Base-by-base conservation (phyloP, 2,797 vertebrate genomes). In the Crenuchus spilurus region DNA sequence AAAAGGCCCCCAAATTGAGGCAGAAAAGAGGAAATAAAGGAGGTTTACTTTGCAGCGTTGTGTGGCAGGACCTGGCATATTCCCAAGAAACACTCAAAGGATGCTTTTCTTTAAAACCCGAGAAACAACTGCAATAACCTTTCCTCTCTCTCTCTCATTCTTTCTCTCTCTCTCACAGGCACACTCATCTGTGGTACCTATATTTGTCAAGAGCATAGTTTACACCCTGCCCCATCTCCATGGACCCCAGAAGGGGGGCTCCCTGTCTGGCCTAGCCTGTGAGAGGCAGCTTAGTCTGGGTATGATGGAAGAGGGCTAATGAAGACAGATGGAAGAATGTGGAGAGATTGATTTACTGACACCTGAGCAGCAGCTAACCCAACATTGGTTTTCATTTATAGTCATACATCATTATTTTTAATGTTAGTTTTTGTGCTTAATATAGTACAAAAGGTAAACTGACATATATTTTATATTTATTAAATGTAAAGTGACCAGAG, bases 161-260 rank as follows among this genome's bases (percentile, higher is more conserved):
- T 57, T 18, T 41, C 11, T 8, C 77, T 82, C 39, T 30, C 58
- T 20, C 39, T 77, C 71, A 77, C 85, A 75, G 84, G 72, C 82
- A 72, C 84, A 78, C 76, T 87, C 84, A 86, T 69, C 46, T 68
- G 86, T 86, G 76, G 84, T 6, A 24, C 61, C 67, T 85, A 80
- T 87, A 81, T 91, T 91, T 91, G 90, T 90, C 75, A 82, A 88
- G 88, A 84, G 82, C 80, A 72, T 77, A 84, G 86, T 89, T 88
- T 83, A 63, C 63, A 65, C 83, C 67, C 84, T 88, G 85, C 80
- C 77, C 77, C 3, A 89, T 91, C 78, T 78, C 88, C 85, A 84
- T 89, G 88, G 90, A 84, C 88, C 74, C 87, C 49, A 13, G 46
- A 68, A 52, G 61, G 20, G 61, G 20, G 64, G 80, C 84, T 87